Percentiles rank a stretch among this genome's conserved stretches.
phyloP scores from a whole-genome alignment of 2,113 vertebrate species.

The Cisticola juncidis region DNA sequence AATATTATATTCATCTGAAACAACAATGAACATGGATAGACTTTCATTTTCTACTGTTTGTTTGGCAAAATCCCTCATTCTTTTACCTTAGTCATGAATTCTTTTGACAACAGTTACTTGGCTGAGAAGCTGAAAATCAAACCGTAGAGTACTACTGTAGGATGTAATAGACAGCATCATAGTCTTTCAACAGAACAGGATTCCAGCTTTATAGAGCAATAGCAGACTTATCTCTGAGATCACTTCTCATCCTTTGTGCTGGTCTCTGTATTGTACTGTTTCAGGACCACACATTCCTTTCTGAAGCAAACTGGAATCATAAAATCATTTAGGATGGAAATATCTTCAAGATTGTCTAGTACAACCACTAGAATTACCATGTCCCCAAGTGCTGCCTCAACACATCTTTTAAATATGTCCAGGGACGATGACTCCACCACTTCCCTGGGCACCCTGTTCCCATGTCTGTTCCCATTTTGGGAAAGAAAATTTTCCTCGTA shows the following conservation, averaged over 20 bases:
- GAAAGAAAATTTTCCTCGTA: background rate
- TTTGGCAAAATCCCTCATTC: conserved; percentile 55
- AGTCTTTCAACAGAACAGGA: conserved; percentile 48
- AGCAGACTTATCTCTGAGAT: conserved; percentile 70
- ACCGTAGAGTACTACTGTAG: conserved; percentile 42
- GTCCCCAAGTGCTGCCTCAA: background rate
- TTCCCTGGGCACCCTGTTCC: background rate
- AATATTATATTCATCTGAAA: background rate
- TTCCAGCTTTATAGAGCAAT: background rate
- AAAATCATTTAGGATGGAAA: background rate
- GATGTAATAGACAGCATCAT: conserved; percentile 31
- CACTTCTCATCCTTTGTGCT: conserved; percentile 65
- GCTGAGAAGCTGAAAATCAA: background rate
- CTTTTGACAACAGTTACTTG: conserved; percentile 65
- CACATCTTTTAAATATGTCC: background rate
- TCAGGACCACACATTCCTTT: background rate
- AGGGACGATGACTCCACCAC: background rate
- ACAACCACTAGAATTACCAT: background rate
- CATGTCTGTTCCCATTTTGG: background rate
- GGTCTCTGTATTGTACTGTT: background rate
- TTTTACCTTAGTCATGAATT: conserved; percentile 48
- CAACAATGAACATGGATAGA: background rate
- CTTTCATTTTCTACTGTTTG: background rate
- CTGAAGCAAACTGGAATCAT: background rate
- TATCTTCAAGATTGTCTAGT: background rate